Evolutionary conservation across 2,797 vertebrate species (phyloP).

Genomic region (Gallinago stenura): DNA sequence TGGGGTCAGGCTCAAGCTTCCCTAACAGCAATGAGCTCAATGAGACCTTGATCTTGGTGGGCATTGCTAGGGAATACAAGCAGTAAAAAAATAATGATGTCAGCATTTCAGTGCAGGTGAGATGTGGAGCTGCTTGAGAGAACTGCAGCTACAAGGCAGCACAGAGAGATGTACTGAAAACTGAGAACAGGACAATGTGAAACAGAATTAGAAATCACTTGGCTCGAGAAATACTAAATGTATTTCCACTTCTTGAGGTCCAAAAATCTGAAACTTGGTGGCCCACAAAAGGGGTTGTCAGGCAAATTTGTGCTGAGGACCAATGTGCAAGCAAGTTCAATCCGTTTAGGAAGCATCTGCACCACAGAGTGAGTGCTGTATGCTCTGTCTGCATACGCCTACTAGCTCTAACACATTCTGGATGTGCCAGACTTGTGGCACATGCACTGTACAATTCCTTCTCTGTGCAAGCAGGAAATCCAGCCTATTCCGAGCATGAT

Average conservation of each 20-base stretch:
- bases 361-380: not conserved
- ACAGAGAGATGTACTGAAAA: not conserved
- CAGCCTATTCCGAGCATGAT: slow-evolving; percentile 6
- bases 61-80: not conserved
- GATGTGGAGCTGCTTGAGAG: not conserved
- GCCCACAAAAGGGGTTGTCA: not conserved
- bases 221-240: not conserved
- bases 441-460: slow-evolving; percentile 38
- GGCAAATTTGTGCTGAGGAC: not conserved
- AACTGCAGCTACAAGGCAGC: not conserved
- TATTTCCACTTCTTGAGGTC: slow-evolving; percentile 14
- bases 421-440: slow-evolving; percentile 71
- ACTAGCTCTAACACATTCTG: slow-evolving; percentile 66
- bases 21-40: not conserved
- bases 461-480: slow-evolving; percentile 4
- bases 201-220: slow-evolving; percentile 16
- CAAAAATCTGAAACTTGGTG: not conserved
- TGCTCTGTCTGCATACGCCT: slow-evolving; percentile 56
- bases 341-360: slow-evolving; percentile 47
- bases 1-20: not conserved
- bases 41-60: not conserved
- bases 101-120: slow-evolving; percentile 17
- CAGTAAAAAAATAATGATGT: not conserved
- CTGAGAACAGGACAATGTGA: not conserved
- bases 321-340: not conserved